Base-by-base conservation (phyloP, 2,888 invertebrate genomes). In the Drosophila affinis region DNA sequence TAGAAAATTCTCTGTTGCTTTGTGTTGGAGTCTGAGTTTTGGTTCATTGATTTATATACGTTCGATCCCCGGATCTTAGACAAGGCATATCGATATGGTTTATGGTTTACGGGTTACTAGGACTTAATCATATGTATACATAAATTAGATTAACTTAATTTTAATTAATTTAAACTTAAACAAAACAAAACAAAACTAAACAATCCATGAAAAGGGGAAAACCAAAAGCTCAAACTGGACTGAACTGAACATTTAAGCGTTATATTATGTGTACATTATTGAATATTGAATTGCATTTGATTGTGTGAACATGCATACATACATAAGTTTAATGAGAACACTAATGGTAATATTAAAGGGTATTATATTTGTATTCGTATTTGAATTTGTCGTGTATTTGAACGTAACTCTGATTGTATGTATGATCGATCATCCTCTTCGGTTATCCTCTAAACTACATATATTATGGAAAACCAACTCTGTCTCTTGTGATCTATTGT, bases 201-300 rank as follows among this genome's bases (percentile, higher is more conserved):
- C 39, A 46, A 54, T 49, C 47, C 63, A 48, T 55, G 18, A 51
- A 87, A 77, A 67, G 86, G 89, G 88, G 72, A 86, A 86, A 86
- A 70, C 74, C 61, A 82, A 86, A 86, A 89, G 90, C 90, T 91
- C 90, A 90, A 90, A 89, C 87, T 90, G 85, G 91, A 90, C 90
- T 90, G 90, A 90, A 88, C 39, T 90, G 90, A 90, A 88, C 88
- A 88, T 82, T 88, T 88, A 81, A 83, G 79, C 82, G 69, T 78
- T 82, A 75, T 72, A 80, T 80, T 83, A 76, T 76, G 69, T 69
- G 72, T 75, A 72, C 49, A 67, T 67, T 67, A 78, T 80, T 80
- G 60, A 62, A 85, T 67, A 78, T 80, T 80, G 54, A 65, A 85
- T 79, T 85, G 64, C 79, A 85, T 82, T 88, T 70, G 59, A 62